Base-by-base conservation (phyloP, 2,797 vertebrate genomes). In the Sebastes kiyomatsui region DNA sequence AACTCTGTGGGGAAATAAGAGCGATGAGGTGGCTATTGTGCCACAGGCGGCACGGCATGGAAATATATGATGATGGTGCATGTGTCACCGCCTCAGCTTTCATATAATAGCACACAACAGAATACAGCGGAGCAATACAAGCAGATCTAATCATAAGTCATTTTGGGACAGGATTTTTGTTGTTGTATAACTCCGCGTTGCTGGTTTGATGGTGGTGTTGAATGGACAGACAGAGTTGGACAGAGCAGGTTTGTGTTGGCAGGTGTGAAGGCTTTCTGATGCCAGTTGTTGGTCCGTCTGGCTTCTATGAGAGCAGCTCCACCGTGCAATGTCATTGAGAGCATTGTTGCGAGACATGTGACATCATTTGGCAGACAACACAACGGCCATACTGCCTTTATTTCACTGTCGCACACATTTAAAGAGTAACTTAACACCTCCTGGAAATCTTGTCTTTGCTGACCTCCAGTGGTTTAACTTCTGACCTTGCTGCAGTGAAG, bases 1-100 rank as follows among this genome's bases (percentile, higher is more conserved):
- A 42, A 69, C 76, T 91, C 90, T 79, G 46, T 84, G 62, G 88
- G 90, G 90, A 92, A 92, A 92, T 91, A 88, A 91, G 73, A 75
- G 52, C 33, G 38, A 75, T 77, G 79, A 86, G 71, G 87, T 84
- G 85, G 64, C 79, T 87, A 77, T 54, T 66, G 77, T 62, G 82
- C 88, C 83, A 80, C 67, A 56, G 83, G 87, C 89, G 66, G 67
- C 55, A 33, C 74, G 9, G 49, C 71, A 58, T 82, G 71, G 59
- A 70, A 79, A 86, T 90, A 79, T 72, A 69, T 74, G 79, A 87
- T 78, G 61, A 86, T 72, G 60, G 61, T n/a, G 33, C 77, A 72
- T 80, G 66, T 80, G 71, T 86, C 78, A 83, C 75, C 4, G 22
- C 68, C 23, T 70, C 27, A 59, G 80, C 73, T 67, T 79, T 87